Evolutionary conservation across 1,140 invertebrate genomes (phyloP), one percentile per base, ranked within the genome.

Genomic region (Drosophila sulfurigaster): DNA sequence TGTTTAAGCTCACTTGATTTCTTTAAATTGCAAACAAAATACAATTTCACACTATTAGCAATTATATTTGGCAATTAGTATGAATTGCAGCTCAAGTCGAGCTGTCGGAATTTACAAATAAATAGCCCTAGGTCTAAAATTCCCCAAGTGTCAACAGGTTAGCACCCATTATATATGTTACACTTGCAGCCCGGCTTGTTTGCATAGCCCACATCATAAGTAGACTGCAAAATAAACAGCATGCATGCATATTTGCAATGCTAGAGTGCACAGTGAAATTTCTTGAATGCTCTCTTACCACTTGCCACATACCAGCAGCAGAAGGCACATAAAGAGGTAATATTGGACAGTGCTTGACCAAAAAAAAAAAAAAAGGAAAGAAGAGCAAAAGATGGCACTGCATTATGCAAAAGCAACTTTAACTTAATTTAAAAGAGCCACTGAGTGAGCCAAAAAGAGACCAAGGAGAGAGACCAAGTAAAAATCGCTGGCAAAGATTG

Each of bases 381-480:
- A 20, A 20, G 20, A 25, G 20, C 3, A 25, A 25, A 3, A 25
- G 20, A 25, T 3, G 20, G 46, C 73, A 80, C 43, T 79, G 57
- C 69, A 87, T 87, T 79, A 79, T 77, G 62, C 63, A 71, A 71
- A 78, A 76, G 56, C 45, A 67, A 59, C 73, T 72, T 88, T 67
- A 87, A 78, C 79, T 87, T 87, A 59, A 87, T 87, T 82, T 87
- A 82, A 87, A 77, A 77, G 67, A 78, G 69, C 73, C 69, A 80
- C 73, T 62, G 67, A 83, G 68, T 52, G 51, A 64, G 32, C 25
- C 48, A 43, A 25, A 25, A 25, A 25, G 25, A n/a, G 30, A 30
- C 20, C 5, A 52, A 3, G 1, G 25, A 51, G 25, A 25, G 11
- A 28, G 48, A 11, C 16, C 6, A 2, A 2, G 32, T 35, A 48